A percentile compares a stretch with the other conserved stretches of the same genome.
Conservation (phyloP, 2,797 vertebrate genomes). For the Pogoniulus pusillus region DNA sequence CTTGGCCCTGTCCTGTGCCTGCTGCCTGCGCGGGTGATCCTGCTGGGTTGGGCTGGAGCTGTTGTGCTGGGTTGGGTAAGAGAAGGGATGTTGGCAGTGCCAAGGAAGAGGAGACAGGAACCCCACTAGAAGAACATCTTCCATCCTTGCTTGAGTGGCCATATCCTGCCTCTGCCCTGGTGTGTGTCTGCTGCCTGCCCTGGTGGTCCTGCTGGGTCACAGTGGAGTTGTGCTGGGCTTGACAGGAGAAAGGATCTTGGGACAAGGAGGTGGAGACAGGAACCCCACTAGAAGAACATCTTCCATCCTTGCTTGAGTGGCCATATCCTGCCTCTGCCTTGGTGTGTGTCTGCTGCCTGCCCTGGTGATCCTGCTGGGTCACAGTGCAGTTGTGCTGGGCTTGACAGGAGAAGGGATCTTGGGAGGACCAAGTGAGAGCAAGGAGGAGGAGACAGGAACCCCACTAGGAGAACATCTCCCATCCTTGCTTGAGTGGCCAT, state of each 20-base stretch:
- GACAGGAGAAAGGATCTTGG: accelerated
- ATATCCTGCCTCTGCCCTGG: too few relatives aligned
- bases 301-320: background rate
- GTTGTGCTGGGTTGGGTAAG: too few relatives aligned
- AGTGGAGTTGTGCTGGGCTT: too few relatives aligned
- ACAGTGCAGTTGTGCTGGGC: too few relatives aligned
- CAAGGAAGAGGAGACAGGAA: background rate
- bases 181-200: too few relatives aligned
- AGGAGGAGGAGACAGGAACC: background rate
- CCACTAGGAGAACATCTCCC: background rate
- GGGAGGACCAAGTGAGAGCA: background rate
- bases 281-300: accelerated
- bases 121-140: accelerated
- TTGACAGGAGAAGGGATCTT: accelerated
- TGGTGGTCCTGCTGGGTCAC: too few relatives aligned
- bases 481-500: background rate
- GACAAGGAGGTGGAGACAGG: background rate
- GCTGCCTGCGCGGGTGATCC: background rate
- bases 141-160: too few relatives aligned
- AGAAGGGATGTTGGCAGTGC: too few relatives aligned
- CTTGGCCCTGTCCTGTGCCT: background rate
- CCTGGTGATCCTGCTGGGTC: background rate
- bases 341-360: background rate
- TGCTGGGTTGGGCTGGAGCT: too few relatives aligned
- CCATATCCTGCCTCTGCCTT: too few relatives aligned